Conservation (phyloP, 1,140 invertebrate genomes). For the Bombus superbus region DNA sequence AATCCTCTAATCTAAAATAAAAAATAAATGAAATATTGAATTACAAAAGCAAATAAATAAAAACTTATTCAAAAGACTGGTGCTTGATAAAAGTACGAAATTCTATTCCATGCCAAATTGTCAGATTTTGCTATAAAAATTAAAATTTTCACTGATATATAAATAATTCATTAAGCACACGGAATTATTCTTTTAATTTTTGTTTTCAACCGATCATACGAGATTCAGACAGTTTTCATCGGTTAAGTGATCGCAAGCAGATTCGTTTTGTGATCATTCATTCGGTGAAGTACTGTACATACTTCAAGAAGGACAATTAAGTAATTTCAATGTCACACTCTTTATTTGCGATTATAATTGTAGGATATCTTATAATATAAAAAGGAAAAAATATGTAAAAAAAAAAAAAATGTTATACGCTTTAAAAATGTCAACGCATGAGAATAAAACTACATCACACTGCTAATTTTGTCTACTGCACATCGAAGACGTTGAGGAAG, state of each 20-base stretch:
- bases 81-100: background rate
- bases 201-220: no score
- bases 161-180: background rate
- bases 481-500: background rate
- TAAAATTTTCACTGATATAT: background rate
- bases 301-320: background rate
- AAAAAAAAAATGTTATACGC: background rate
- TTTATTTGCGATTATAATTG: background rate
- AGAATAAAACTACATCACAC: background rate
- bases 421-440: background rate
- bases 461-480: background rate
- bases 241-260: no score
- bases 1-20: constrained; percentile 1
- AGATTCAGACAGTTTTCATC: no score
- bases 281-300: background rate
- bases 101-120: constrained; percentile 13
- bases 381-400: background rate
- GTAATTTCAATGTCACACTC: no score
- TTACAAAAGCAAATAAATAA: background rate
- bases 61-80: background rate
- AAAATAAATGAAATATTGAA: background rate
- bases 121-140: background rate
- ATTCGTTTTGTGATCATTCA: background rate
- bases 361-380: background rate
- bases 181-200: no score